phyloP scores from a whole-genome alignment of 92 coral and sea anemone genomes.

The Porites rus region DNA sequence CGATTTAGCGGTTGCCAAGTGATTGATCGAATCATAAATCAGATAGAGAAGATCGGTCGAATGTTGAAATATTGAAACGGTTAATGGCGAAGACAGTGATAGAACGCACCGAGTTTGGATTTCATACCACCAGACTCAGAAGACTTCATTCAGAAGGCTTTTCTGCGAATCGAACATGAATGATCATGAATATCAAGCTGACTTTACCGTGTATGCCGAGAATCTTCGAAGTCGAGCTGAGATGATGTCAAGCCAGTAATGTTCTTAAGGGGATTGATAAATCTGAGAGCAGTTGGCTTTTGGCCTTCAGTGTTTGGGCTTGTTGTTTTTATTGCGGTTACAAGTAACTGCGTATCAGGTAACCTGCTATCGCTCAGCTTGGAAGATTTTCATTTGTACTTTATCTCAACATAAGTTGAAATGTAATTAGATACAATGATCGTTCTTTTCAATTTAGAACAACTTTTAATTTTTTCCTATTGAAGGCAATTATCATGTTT shows the following conservation, averaged over 20 bases:
- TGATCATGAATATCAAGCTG: not conserved
- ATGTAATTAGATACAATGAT: not conserved
- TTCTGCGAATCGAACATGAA: not conserved
- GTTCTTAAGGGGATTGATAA: not conserved
- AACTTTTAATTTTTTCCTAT: no score
- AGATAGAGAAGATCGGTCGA: not conserved
- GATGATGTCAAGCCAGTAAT: no score
- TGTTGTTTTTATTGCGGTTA: not conserved
- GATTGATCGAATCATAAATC: not conserved
- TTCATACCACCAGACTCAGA: no score
- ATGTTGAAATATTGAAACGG: not conserved
- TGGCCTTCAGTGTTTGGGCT: not conserved
- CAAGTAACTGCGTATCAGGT: not conserved
- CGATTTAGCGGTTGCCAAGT: conserved; percentile 28
- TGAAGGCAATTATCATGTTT: no score
- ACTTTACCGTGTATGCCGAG: not conserved
- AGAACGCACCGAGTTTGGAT: no score
- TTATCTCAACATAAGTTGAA: not conserved
- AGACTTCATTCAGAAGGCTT: not conserved
- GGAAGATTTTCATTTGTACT: not conserved
- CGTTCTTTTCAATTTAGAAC: not conserved
- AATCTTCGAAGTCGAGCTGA: not conserved
- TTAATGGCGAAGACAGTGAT: not conserved
- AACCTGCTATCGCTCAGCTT: not conserved
- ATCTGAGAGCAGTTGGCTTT: not conserved